These are phyloP conservation scores for Lochmaea crataegi DNA, from an alignment of 2,888 invertebrate genomes.

Conservation along the genomic window DNA sequence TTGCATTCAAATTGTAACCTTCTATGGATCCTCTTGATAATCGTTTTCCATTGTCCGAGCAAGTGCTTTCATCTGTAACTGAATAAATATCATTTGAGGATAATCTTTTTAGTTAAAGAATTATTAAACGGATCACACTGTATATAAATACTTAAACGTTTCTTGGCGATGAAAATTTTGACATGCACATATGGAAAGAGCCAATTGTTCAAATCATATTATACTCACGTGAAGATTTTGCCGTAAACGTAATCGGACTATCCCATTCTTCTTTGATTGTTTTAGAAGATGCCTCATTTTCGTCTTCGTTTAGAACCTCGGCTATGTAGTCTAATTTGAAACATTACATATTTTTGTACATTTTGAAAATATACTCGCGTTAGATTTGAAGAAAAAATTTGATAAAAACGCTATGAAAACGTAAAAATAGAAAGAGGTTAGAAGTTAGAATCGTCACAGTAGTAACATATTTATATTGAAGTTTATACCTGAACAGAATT, in stretches of 20 bases:
- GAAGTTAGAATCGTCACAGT: too few species aligned
- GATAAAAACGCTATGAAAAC: neutral
- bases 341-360: neutral
- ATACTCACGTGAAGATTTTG: slow-evolving; percentile 87
- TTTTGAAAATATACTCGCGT: neutral
- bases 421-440: too few species aligned
- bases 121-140: neutral
- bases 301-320: slow-evolving; percentile 81
- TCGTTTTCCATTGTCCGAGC: slow-evolving; percentile 62
- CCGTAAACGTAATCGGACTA: slow-evolving; percentile 90
- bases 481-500: slow-evolving; percentile 83
- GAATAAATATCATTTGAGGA: slow-evolving; percentile 45
- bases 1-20: slow-evolving; percentile 58
- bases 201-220: slow-evolving; percentile 19
- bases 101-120: neutral
- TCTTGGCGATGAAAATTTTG: neutral
- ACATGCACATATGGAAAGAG: slow-evolving; percentile 28
- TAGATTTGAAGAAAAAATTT: neutral
- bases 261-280: slow-evolving; percentile 80
- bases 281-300: slow-evolving; percentile 66
- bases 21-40: slow-evolving; percentile 65
- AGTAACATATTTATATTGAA: too few species aligned
- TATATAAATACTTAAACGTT: neutral
- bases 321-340: slow-evolving; percentile 80
- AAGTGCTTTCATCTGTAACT: slow-evolving; percentile 67